phyloP scores from a whole-genome alignment of 2,888 invertebrate species.

The Cephus rjabovi region DNA sequence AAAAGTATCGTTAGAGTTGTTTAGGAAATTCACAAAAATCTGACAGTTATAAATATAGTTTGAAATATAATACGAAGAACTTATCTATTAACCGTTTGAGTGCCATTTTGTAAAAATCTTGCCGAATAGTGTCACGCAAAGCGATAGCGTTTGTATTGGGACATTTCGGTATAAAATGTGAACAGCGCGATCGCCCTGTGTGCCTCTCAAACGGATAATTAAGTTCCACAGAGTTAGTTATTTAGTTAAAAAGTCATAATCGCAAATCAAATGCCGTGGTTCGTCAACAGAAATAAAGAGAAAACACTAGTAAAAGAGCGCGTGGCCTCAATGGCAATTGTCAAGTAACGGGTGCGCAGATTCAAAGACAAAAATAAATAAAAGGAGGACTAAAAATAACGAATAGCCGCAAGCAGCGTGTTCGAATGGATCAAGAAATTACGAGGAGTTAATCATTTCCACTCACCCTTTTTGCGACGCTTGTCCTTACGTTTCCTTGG shows the following conservation, averaged over 20 bases:
- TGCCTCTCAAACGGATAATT: no score
- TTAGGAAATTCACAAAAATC: neutral
- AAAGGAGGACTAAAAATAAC: conserved; percentile 53
- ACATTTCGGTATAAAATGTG: no score
- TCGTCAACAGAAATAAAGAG: neutral
- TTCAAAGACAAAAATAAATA: conserved; percentile 38
- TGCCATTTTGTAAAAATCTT: no score
- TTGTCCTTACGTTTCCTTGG: conserved; percentile 89
- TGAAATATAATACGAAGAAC: neutral
- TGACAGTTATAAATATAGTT: neutral
- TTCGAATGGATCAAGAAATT: conserved; percentile 43
- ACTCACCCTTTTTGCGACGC: conserved; percentile 82
- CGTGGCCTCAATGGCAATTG: conserved; percentile 7
- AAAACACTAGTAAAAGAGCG: neutral
- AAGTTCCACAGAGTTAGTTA: no score
- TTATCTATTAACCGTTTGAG: neutral
- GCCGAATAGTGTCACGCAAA: no score
- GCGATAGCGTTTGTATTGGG: no score
- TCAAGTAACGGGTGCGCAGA: conserved; percentile 28
- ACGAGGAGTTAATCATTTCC: neutral
- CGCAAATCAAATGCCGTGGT: neutral
- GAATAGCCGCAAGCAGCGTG: conserved; percentile 32
- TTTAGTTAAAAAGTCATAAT: neutral
- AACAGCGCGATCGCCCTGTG: no score
- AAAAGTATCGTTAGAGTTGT: neutral